These are phyloP conservation scores for Astur gentilis DNA, from an alignment of 2,113 vertebrate genomes.

Conservation along the genomic window DNA sequence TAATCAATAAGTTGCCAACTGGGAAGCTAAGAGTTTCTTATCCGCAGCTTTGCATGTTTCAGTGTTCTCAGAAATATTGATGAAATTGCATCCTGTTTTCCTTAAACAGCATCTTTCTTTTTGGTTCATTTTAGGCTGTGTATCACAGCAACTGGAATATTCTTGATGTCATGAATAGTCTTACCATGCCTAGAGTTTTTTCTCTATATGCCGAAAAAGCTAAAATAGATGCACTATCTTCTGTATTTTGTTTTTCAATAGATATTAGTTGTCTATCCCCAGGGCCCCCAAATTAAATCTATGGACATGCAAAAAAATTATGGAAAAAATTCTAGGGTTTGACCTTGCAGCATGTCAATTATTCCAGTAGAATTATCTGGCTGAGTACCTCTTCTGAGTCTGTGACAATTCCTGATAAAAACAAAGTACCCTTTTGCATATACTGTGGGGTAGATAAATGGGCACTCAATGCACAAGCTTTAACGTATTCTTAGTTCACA, in stretches of 20 bases:
- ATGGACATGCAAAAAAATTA: not conserved
- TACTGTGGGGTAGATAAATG: not conserved
- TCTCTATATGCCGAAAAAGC: not conserved
- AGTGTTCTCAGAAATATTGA: constrained; percentile 53
- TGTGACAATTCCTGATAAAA: not conserved
- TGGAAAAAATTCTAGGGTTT: not conserved
- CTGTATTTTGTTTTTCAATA: not conserved
- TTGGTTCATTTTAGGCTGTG: not conserved
- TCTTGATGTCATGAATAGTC: not conserved
- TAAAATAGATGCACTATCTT: not conserved
- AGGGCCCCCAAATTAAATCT: not conserved
- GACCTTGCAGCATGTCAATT: not conserved
- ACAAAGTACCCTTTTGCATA: not conserved
- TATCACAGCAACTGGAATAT: constrained; percentile 1
- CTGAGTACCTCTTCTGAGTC: not conserved
- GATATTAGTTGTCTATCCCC: not conserved
- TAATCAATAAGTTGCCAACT: constrained; percentile 61
- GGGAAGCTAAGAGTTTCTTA: constrained; percentile 51
- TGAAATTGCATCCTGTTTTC: constrained; percentile 37
- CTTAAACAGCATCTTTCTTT: not conserved
- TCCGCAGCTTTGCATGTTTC: constrained; percentile 43
- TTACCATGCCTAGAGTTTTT: not conserved
- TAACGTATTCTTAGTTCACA: not conserved
- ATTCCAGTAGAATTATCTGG: not conserved
- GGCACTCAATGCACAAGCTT: not conserved